phyloP scores from a whole-genome alignment of 2,888 invertebrate species.

The Pseudococcus jackbeardsleyi region DNA sequence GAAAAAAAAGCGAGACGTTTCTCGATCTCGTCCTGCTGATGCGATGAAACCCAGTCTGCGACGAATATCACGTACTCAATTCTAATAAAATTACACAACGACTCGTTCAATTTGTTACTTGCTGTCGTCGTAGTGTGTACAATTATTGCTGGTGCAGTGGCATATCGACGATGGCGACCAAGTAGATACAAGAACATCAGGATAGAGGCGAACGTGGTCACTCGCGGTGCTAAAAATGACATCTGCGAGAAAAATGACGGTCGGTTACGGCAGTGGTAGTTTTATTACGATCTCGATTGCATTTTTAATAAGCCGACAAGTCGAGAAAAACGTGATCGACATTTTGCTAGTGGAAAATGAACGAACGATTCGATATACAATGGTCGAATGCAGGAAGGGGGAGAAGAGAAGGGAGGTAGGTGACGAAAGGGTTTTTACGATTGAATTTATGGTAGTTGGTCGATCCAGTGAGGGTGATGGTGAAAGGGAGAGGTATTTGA shows the following conservation, averaged over 20 bases:
- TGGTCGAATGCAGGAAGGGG: too few species aligned
- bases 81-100: not conserved
- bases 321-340: not conserved
- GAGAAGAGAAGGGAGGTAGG: too few species aligned
- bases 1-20: too few species aligned
- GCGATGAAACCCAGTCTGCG: too few species aligned
- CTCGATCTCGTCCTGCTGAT: too few species aligned
- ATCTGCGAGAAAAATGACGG: not conserved
- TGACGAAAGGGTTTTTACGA: too few species aligned
- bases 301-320: constrained; percentile 26
- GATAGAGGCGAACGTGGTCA: not conserved
- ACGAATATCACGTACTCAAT: not conserved
- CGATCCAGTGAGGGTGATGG: too few species aligned
- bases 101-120: not conserved
- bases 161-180: too few species aligned
- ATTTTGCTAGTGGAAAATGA: not conserved
- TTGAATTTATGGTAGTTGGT: too few species aligned
- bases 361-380: not conserved
- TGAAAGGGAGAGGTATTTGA: too few species aligned
- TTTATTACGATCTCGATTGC: not conserved
- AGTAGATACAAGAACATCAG: too few species aligned
- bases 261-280: not conserved
- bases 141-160: not conserved
- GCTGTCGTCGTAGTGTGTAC: not conserved
- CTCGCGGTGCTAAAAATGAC: not conserved